Base-by-base conservation (phyloP, 2,113 vertebrate species). In the Zosterops hypoxanthus region DNA sequence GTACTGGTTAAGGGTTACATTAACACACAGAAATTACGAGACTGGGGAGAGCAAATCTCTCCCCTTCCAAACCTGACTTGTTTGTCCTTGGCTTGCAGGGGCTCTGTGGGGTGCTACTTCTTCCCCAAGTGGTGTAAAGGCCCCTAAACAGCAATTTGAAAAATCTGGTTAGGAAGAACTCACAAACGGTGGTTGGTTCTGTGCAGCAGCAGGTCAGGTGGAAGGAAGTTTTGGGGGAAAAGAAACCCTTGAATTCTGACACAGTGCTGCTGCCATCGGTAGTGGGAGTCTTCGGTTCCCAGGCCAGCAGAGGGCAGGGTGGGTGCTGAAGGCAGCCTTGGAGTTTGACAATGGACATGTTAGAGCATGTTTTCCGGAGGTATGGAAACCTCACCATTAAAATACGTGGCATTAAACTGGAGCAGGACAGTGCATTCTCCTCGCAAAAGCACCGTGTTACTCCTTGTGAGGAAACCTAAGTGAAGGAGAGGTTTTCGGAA, bases 251-350 rank as follows among this genome's bases (percentile, higher is more conserved):
- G 18, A 1, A 2, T 61, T 63, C 31, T 8, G 4, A 26, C 57
- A 3, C 14, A 0, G 9, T 3, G 24, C 11, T 63, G 0, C 53
- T 24, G 3, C 44, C 36, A 0, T 18, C 1, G 2, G 19, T 1
- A 33, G 33, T 25, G 29, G 5, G 25, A 68, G 10, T 12, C 23
- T 59, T 44, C 28, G 2, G 42, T 28, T 36, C 7, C 20, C 29
- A 25, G 65, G 5, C 90, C 98, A 98, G 95, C 97, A 98, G 98
- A 95, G 98, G 98, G 98, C 98, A 97, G 96, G 47, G 82, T 60
- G 57, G 79, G 66, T 59, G 59, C 46, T 42, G 63, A 68, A 90
- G 44, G 22, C 9, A 1, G 23, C 29, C 75, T 77, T 47, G 50
- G 18, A 28, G 60, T 65, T 85, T 86, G 65, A 75, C 91, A 88